Evolutionary conservation across 37 sponge, comb jelly and placozoan genomes (phyloP).

Genomic region (Ephydatia muelleri): DNA sequence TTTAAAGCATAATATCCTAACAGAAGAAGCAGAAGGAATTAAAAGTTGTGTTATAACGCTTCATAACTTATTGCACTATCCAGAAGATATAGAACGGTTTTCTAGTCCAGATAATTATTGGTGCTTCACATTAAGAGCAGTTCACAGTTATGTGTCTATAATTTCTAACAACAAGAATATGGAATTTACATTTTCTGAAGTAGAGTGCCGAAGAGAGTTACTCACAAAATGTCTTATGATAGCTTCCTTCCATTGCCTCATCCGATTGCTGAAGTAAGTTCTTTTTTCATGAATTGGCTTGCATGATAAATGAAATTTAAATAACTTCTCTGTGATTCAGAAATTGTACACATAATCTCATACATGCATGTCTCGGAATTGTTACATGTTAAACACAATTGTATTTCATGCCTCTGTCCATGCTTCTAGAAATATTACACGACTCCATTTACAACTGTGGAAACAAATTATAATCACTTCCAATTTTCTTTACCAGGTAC

Average conservation of each 20-base stretch:
- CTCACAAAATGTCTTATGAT: neutral
- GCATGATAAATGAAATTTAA: neutral
- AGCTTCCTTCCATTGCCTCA: neutral
- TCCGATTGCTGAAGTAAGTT: neutral
- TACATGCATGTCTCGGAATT: neutral
- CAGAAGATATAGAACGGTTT: slow-evolving; percentile 38
- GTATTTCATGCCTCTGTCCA: slow-evolving; percentile 1
- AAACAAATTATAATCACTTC: too few relatives aligned
- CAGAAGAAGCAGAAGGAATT: slow-evolving; percentile 32
- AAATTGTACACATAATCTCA: neutral
- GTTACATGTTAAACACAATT: neutral
- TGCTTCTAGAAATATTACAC: neutral
- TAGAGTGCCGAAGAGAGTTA: slow-evolving; percentile 29
- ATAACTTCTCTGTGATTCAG: neutral
- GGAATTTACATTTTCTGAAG: slow-evolving; percentile 31
- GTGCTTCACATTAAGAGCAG: slow-evolving; percentile 44
- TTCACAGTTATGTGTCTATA: slow-evolving; percentile 20
- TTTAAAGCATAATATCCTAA: slow-evolving; percentile 34
- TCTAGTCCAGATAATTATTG: slow-evolving; percentile 50
- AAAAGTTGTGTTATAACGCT: slow-evolving; percentile 28
- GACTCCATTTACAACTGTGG: neutral
- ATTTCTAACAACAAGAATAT: slow-evolving; percentile 38
- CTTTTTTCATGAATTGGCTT: neutral
- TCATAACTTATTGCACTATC: slow-evolving; percentile 33
- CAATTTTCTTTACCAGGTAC: too few relatives aligned